A percentile compares a stretch with the other conserved stretches of the same genome.
Conservation (phyloP, 2,797 vertebrate species). For the Danio albolineatus region DNA sequence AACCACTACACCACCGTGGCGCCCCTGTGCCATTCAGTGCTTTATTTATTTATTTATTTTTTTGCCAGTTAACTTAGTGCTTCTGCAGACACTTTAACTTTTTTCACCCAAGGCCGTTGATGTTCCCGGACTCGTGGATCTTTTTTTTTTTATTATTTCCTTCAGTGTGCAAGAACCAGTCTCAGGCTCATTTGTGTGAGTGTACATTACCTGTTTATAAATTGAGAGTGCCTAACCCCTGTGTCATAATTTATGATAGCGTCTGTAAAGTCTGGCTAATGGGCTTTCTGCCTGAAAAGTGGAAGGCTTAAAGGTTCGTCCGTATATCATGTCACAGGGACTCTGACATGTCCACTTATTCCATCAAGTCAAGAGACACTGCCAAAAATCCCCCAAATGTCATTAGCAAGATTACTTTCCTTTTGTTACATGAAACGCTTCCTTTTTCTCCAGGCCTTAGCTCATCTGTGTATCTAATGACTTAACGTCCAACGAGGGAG, state of each 20-base stretch:
- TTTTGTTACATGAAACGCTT: slow-evolving; percentile 54
- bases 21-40: too few relatives aligned
- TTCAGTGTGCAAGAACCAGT: background rate
- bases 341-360: slow-evolving; percentile 62
- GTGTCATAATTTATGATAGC: slow-evolving; percentile 68
- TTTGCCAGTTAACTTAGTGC: slow-evolving; percentile 5
- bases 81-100: background rate
- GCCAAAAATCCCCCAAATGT: slow-evolving; percentile 59
- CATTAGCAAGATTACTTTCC: slow-evolving; percentile 67
- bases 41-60: background rate
- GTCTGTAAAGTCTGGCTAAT: slow-evolving; percentile 68
- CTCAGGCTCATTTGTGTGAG: slow-evolving; percentile 67
- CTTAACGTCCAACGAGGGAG: slow-evolving; percentile 26
- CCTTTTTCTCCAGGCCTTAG: slow-evolving; percentile 11
- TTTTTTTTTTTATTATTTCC: slow-evolving; percentile 43
- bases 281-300: slow-evolving; percentile 59
- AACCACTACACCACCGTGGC: too few relatives aligned
- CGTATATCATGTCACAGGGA: slow-evolving; percentile 65
- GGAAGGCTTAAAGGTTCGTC: slow-evolving; percentile 55
- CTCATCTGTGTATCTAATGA: slow-evolving; percentile 37
- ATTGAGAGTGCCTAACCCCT: slow-evolving; percentile 63
- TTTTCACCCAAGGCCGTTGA: background rate
- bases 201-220: slow-evolving; percentile 71
- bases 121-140: slow-evolving; percentile 2
- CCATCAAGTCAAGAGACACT: slow-evolving; percentile 58